Evolutionary conservation across 2,888 invertebrate genomes (phyloP).

Genomic region (Hirtodrosophila histrioides): DNA sequence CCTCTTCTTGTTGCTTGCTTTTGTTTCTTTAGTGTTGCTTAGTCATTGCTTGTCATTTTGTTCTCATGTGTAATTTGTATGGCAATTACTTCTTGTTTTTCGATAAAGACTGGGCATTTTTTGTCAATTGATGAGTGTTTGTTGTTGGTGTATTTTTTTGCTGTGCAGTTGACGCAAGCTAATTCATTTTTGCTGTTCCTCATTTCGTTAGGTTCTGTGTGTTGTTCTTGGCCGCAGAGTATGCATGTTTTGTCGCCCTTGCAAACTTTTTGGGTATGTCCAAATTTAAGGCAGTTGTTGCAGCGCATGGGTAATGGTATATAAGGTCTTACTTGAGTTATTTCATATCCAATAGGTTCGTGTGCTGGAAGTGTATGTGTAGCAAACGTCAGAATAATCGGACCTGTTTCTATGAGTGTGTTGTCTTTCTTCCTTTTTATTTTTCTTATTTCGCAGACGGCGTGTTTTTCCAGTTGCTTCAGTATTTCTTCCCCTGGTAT

Average conservation of each 20-base stretch:
- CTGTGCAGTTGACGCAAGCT: neutral
- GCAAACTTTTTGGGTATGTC: neutral
- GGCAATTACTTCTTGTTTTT: neutral
- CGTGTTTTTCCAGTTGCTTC: too few species aligned
- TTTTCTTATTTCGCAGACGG: too few species aligned
- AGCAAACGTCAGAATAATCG: neutral
- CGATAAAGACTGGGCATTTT: neutral
- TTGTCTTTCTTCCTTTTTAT: neutral
- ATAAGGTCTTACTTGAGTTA: neutral
- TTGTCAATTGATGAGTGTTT: neutral
- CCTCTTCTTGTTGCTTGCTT: too few species aligned
- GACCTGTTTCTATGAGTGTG: neutral
- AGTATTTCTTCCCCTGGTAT: too few species aligned
- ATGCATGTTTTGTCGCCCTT: neutral
- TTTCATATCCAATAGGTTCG: too few species aligned
- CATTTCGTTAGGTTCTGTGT: too few species aligned
- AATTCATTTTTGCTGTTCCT: neutral
- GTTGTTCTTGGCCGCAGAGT: neutral
- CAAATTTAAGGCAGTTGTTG: neutral
- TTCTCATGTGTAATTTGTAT: neutral
- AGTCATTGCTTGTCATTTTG: too few species aligned
- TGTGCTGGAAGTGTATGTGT: neutral
- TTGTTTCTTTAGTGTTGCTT: too few species aligned
- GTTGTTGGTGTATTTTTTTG: constrained; percentile 1
- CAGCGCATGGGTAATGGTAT: constrained; percentile 3